A percentile compares a stretch with the other conserved stretches of the same genome.
Conservation (phyloP, 2,888 invertebrate genomes). For the Clistopyga incitator region DNA sequence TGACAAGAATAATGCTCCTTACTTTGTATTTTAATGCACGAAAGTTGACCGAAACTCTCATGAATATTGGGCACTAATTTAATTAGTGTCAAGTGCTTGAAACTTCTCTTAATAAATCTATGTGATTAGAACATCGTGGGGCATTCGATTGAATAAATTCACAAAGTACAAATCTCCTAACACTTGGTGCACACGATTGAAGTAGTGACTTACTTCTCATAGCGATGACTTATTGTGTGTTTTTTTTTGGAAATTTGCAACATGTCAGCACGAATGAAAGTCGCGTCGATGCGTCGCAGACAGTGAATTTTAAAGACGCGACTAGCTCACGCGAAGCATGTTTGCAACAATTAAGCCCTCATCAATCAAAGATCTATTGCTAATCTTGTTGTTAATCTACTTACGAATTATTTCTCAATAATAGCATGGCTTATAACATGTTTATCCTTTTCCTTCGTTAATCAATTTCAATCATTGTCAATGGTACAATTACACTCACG, state of each 20-base stretch:
- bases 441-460: slow-evolving; percentile 50
- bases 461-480: slow-evolving; percentile 67
- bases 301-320: slow-evolving; percentile 46
- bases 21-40: too few species aligned
- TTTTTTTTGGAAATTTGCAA: slow-evolving; percentile 53
- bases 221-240: slow-evolving; percentile 42
- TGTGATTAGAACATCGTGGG: slow-evolving; percentile 22
- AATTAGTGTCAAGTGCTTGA: too few species aligned
- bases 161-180: slow-evolving; percentile 53
- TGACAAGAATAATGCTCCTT: too few species aligned
- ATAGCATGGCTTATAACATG: slow-evolving; percentile 62
- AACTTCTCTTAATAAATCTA: not conserved
- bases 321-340: slow-evolving; percentile 65
- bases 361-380: slow-evolving; percentile 67
- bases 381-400: slow-evolving; percentile 65
- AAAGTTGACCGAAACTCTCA: too few species aligned
- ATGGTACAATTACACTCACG: slow-evolving; percentile 69
- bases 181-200: slow-evolving; percentile 55
- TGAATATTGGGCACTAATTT: too few species aligned
- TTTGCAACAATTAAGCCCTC: slow-evolving; percentile 70
- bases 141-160: slow-evolving; percentile 8
- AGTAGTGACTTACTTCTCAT: slow-evolving; percentile 49
- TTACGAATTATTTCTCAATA: slow-evolving; percentile 56
- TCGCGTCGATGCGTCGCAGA: slow-evolving; percentile 17
- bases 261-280: slow-evolving; percentile 28